Evolutionary conservation across 2,797 vertebrate species (phyloP).

Genomic region (Moxostoma hubbsi): DNA sequence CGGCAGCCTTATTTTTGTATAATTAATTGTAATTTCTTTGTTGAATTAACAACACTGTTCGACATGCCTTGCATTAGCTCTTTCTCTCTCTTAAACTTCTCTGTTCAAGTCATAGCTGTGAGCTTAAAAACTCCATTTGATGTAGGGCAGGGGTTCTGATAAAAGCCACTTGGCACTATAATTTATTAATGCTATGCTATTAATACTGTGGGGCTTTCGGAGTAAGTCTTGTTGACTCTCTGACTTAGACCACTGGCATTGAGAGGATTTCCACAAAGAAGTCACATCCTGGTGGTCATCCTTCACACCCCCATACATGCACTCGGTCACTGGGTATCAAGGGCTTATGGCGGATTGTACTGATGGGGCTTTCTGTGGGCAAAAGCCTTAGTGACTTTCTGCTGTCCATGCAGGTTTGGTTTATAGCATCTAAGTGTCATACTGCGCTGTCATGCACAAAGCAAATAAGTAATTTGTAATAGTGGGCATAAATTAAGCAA

Average conservation of each 20-base stretch:
- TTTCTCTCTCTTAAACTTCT: conserved; percentile 13
- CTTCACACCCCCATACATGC: conserved; percentile 20
- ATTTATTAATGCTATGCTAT: conserved; percentile 58
- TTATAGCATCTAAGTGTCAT: conserved; percentile 27
- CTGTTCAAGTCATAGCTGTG: conserved; percentile 20
- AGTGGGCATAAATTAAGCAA: conserved; percentile 21
- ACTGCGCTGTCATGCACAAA: not conserved
- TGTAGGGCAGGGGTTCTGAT: conserved; percentile 32
- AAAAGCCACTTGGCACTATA: conserved; percentile 48
- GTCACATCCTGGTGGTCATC: conserved; percentile 51
- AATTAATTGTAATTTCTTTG: too few species aligned
- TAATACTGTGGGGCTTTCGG: conserved; percentile 52
- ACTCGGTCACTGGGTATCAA: conserved; percentile 28
- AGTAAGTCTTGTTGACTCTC: conserved; percentile 52
- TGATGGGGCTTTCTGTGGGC: conserved; percentile 34
- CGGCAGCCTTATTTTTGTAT: too few species aligned
- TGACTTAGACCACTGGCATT: conserved; percentile 48
- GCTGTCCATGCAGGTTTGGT: conserved; percentile 25
- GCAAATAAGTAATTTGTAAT: conserved; percentile 38
- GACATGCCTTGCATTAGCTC: conserved; percentile 4
- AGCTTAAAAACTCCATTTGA: conserved; percentile 49
- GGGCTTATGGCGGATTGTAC: conserved; percentile 46
- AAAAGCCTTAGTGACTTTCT: conserved; percentile 32
- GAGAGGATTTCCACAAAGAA: conserved; percentile 55
- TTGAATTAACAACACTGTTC: too few species aligned